phyloP scores from a whole-genome alignment of 1,140 invertebrate species.

The Gryon sp. region DNA sequence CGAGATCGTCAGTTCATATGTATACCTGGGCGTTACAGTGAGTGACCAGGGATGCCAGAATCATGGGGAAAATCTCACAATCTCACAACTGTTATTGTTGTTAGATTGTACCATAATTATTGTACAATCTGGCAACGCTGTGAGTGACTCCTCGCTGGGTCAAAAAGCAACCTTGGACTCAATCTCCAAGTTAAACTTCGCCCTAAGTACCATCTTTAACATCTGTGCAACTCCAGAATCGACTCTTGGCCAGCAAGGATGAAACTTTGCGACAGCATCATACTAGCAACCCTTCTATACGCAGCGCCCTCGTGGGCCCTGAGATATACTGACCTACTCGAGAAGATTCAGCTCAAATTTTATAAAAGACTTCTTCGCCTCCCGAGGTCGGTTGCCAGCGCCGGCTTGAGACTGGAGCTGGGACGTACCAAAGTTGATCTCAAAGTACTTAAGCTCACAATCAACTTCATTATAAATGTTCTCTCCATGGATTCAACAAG shows the following conservation, averaged over 20 bases:
- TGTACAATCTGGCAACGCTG: too few species aligned
- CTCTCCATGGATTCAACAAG: not conserved
- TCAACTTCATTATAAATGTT: not conserved
- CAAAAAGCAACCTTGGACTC: not conserved
- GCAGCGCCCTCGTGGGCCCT: not conserved
- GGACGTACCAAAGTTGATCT: not conserved
- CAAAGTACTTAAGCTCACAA: not conserved
- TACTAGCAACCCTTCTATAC: not conserved
- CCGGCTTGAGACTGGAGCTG: not conserved
- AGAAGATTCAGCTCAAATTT: not conserved
- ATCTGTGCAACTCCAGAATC: not conserved
- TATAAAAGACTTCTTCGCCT: not conserved
- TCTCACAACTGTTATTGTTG: too few species aligned
- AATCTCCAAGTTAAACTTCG: not conserved
- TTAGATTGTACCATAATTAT: too few species aligned
- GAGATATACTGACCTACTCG: not conserved
- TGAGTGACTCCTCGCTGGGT: not conserved
- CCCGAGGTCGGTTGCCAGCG: not conserved
- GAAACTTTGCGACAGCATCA: not conserved
- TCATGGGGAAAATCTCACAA: too few species aligned
- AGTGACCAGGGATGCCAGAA: too few species aligned
- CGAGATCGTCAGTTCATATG: not conserved
- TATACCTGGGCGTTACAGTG: not conserved
- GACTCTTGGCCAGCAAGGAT: conserved; percentile 2
- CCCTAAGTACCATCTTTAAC: not conserved